A percentile compares a stretch with the other conserved stretches of the same genome.
phyloP scores from a whole-genome alignment of 1,140 invertebrate species.

The Musca domestica region DNA sequence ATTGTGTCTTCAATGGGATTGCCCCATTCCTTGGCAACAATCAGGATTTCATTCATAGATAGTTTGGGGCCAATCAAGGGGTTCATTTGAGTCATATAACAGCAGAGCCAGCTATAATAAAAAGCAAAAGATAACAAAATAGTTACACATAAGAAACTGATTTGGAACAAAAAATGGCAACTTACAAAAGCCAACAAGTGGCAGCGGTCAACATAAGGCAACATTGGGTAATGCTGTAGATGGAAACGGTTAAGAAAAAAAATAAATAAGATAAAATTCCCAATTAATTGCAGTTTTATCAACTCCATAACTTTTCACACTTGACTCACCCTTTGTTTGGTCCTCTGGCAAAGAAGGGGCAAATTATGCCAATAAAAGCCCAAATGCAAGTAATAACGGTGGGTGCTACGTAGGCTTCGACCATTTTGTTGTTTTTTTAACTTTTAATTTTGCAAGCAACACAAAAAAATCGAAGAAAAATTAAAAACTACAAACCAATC shows the following conservation, averaged over 20 bases:
- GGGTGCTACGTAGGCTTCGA: conserved; percentile 69
- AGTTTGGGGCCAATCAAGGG: conserved; percentile 87
- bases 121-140: conserved; percentile 1
- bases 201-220: conserved; percentile 82
- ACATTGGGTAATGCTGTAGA: conserved; percentile 64
- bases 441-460: conserved; percentile 21
- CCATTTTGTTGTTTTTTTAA: conserved; percentile 62
- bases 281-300: conserved; percentile 11
- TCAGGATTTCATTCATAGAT: conserved; percentile 66
- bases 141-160: neutral
- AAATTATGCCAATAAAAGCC: conserved; percentile 77
- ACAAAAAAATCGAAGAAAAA: conserved; percentile 25
- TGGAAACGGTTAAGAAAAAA: neutral
- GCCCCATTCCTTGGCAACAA: conserved; percentile 81
- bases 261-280: too few species aligned
- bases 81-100: conserved; percentile 93
- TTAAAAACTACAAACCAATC: conserved; percentile 20
- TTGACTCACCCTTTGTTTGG: conserved; percentile 68
- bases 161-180: conserved; percentile 15
- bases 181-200: conserved; percentile 81
- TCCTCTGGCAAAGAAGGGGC: conserved; percentile 84
- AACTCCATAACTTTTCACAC: conserved; percentile 10
- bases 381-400: conserved; percentile 78
- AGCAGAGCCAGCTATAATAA: conserved; percentile 73
- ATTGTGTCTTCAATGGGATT: conserved; percentile 50